Evolutionary conservation across 2,797 vertebrate species (phyloP).

Genomic region (Tenualosa ilisha): DNA sequence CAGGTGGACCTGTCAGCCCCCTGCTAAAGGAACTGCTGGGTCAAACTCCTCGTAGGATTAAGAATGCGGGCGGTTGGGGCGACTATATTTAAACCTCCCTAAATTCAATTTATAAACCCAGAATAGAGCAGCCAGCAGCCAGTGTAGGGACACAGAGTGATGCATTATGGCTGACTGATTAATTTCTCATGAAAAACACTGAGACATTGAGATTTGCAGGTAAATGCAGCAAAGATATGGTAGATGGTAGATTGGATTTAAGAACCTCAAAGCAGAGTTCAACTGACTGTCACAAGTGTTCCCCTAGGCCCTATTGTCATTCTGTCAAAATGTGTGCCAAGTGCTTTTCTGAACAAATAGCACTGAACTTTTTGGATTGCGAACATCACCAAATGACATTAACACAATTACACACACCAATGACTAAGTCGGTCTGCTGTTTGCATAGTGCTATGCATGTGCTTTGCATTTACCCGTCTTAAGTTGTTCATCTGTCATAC

Average conservation of each 20-base stretch:
- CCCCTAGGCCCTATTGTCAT: background rate
- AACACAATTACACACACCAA: background rate
- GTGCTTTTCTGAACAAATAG: background rate
- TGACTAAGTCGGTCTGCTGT: background rate
- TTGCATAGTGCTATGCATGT: background rate
- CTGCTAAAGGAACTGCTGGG: constrained; percentile 4
- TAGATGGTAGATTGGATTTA: background rate
- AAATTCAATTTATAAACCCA: constrained; percentile 23
- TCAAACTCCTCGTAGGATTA: constrained; percentile 27
- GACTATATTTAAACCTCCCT: constrained; percentile 13
- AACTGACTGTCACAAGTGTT: background rate
- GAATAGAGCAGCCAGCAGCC: background rate
- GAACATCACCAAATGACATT: constrained; percentile 13
- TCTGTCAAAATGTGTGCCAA: background rate
- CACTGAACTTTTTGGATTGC: background rate
- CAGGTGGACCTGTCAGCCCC: constrained; percentile 55
- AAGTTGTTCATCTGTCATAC: background rate
- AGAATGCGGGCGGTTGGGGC: background rate
- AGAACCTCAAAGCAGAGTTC: background rate
- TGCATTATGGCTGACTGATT: background rate
- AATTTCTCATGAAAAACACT: background rate
- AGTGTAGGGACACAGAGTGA: background rate
- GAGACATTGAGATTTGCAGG: background rate
- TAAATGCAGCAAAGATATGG: background rate
- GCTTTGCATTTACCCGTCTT: background rate